These are phyloP conservation scores for Belgica antarctica DNA, from an alignment of 2,888 invertebrate genomes.

Conservation along the genomic window DNA sequence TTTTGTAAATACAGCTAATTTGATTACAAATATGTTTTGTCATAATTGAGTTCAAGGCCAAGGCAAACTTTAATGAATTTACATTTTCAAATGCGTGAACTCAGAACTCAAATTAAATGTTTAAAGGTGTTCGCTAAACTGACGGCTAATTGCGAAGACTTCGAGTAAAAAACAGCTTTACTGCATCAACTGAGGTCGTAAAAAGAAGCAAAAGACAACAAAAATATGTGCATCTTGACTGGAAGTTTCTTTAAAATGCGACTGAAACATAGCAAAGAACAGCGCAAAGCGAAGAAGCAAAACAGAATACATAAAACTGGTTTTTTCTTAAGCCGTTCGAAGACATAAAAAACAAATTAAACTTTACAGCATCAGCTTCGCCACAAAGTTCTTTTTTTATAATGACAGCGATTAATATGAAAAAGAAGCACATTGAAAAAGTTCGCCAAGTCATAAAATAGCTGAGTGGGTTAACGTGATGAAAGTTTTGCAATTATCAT, in stretches of 20 bases:
- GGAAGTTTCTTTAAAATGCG: background rate
- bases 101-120: too few species aligned
- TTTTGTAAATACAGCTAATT: too few species aligned
- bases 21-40: too few species aligned
- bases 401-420: conserved; percentile 31
- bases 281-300: conserved; percentile 27
- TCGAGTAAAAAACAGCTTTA: too few species aligned
- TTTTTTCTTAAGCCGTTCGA: conserved; percentile 10
- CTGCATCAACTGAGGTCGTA: too few species aligned
- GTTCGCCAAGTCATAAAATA: too few species aligned
- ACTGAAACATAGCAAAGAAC: conserved; percentile 8
- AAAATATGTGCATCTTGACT: conserved; percentile 7
- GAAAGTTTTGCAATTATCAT: background rate
- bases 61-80: too few species aligned
- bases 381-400: conserved; percentile 36
- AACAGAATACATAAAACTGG: conserved; percentile 27
- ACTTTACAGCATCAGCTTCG: conserved; percentile 3
- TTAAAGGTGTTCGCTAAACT: too few species aligned
- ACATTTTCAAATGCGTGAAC: too few species aligned
- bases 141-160: too few species aligned
- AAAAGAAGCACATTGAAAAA: background rate
- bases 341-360: conserved; percentile 6
- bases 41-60: too few species aligned
- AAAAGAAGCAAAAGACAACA: conserved; percentile 25
- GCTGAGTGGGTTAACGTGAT: background rate